phyloP scores from a whole-genome alignment of 2,797 vertebrate species.

The Sylvilagus floridanus region DNA sequence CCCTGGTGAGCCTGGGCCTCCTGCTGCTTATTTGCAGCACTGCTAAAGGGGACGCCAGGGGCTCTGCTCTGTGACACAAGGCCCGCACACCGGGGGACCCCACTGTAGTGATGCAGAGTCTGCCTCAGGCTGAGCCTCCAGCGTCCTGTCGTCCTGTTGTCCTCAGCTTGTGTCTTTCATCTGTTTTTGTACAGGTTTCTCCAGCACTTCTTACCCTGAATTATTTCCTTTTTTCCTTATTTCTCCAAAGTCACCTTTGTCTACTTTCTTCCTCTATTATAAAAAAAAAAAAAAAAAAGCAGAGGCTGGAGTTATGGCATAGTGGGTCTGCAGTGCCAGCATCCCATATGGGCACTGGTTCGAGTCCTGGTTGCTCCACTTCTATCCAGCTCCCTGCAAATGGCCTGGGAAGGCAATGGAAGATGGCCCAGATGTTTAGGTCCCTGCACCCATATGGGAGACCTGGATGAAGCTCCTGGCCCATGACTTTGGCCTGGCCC shows the following conservation, averaged over 20 bases:
- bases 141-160: too few species aligned
- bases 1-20: background rate
- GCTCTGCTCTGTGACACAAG: fast-evolving
- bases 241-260: background rate
- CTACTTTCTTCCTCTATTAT: background rate
- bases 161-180: background rate
- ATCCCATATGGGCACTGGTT: too few species aligned
- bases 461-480: too few species aligned
- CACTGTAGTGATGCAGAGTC: background rate
- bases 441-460: too few species aligned
- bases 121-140: background rate
- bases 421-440: too few species aligned
- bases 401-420: too few species aligned
- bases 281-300: background rate
- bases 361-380: too few species aligned
- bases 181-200: background rate
- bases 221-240: background rate
- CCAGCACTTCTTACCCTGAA: background rate
- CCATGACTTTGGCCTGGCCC: too few species aligned
- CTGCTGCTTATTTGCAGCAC: too few species aligned
- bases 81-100: background rate
- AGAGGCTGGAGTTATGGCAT: too few species aligned
- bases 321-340: too few species aligned
- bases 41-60: fast-evolving
- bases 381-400: too few species aligned